Percentiles rank a stretch among this genome's conserved stretches.
Evolutionary conservation across 2,888 invertebrate species (phyloP).

Genomic region (Eupithecia insigniata): DNA sequence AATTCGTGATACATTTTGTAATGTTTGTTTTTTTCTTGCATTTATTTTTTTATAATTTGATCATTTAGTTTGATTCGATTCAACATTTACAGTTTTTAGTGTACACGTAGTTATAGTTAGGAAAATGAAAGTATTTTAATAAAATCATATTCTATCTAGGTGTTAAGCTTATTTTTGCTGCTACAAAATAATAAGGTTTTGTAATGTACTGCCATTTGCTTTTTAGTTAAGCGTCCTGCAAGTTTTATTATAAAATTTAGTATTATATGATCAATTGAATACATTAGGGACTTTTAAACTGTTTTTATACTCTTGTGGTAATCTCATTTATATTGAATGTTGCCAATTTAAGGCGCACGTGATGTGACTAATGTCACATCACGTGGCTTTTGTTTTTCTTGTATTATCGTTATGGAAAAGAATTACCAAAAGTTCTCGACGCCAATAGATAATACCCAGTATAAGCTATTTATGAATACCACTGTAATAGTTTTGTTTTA

Average conservation of each 20-base stretch:
- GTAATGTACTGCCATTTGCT: conserved; percentile 34
- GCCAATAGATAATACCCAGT: no score
- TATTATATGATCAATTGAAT: conserved; percentile 16
- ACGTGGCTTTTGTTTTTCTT: no score
- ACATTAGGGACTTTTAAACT: conserved; percentile 9
- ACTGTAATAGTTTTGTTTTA: no score
- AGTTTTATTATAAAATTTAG: conserved; percentile 25
- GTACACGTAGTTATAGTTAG: conserved; percentile 43
- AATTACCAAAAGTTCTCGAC: no score
- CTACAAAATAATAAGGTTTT: conserved; percentile 26
- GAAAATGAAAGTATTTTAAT: conserved; percentile 43
- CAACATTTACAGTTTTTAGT: conserved; percentile 40
- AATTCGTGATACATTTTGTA: conserved; percentile 30
- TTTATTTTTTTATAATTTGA: conserved; percentile 29
- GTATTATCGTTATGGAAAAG: no score
- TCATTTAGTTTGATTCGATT: conserved; percentile 36
- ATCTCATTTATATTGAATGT: conserved; percentile 1
- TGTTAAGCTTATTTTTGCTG: conserved; percentile 32
- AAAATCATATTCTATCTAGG: conserved; percentile 35
- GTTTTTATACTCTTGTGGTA: conserved; percentile 7
- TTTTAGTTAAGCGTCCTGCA: conserved; percentile 30
- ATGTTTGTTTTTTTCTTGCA: conserved; percentile 24
- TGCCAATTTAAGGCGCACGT: no score
- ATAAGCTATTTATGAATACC: no score
- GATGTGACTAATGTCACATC: no score